A percentile compares a stretch with the other conserved stretches of the same genome.
These are phyloP conservation scores for Hirtodrosophila cameraria DNA, from an alignment of 2,888 invertebrate genomes.

Conservation along the genomic window DNA sequence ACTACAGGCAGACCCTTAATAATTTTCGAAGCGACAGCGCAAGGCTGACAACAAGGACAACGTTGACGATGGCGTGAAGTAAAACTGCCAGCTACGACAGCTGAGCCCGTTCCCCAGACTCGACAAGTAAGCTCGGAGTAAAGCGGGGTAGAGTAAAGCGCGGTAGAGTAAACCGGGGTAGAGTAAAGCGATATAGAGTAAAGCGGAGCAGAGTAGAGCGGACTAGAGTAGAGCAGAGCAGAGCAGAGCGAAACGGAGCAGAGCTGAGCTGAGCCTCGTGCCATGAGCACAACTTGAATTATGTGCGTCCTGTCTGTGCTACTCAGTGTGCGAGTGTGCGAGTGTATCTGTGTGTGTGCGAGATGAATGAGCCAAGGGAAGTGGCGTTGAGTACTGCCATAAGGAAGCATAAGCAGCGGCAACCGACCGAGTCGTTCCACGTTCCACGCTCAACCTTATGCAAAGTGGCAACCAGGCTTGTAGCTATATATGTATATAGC, in stretches of 20 bases:
- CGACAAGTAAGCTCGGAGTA: conserved; percentile 13
- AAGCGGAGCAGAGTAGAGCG: too few relatives aligned
- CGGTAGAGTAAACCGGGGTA: too few relatives aligned
- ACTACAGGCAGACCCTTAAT: conserved; percentile 41
- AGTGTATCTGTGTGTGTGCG: conserved; percentile 30
- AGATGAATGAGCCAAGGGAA: conserved; percentile 74
- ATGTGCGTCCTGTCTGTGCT: conserved; percentile 65
- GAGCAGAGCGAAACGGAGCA: conserved; percentile 10
- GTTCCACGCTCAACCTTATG: conserved; percentile 58
- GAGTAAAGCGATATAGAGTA: too few relatives aligned
- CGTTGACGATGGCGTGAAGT: conserved; percentile 63
- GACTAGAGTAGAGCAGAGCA: conserved; percentile 23
- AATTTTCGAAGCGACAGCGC: conserved; percentile 50
- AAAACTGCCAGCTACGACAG: conserved; percentile 73
- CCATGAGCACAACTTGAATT: conserved; percentile 72
- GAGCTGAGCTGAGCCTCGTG: conserved; percentile 48
- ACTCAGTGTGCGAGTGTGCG: conserved; percentile 18
- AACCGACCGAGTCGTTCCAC: conserved; percentile 42
- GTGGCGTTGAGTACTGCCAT: conserved; percentile 75
- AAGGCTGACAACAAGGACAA: conserved; percentile 21
- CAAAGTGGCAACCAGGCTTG: conserved; percentile 61
- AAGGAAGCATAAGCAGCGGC: conserved; percentile 68
- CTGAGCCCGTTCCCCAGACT: conserved; percentile 56
- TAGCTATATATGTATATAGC: too few relatives aligned
- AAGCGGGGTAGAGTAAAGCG: too few relatives aligned